Conservation (phyloP, 2,888 invertebrate species). For the Argyra leucocephala region DNA sequence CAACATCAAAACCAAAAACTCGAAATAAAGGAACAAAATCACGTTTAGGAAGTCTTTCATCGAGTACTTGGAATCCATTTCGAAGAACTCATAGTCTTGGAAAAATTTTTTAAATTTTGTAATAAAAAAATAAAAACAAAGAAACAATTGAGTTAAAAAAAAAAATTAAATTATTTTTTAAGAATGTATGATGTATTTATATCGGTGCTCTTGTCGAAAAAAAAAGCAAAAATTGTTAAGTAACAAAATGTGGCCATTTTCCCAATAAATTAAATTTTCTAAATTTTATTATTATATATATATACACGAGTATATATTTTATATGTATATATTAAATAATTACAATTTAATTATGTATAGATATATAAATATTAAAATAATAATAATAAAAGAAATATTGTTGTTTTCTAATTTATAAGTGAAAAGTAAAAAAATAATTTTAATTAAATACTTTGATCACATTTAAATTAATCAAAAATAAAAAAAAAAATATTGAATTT, state of each 20-base stretch:
- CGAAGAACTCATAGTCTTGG: conserved; percentile 42
- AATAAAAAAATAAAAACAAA: too few species aligned
- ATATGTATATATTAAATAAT: not conserved
- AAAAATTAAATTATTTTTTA: too few species aligned
- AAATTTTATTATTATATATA: not conserved
- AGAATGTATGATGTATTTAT: too few species aligned
- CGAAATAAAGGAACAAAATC: conserved; percentile 37
- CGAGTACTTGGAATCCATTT: conserved; percentile 43
- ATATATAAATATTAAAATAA: not conserved
- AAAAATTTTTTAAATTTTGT: conserved; percentile 36
- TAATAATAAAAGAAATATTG: not conserved
- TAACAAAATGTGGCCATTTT: conserved; percentile 1
- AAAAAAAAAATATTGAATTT: too few species aligned
- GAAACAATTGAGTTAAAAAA: too few species aligned
- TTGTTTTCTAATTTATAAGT: conserved; percentile 4
- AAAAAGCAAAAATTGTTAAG: not conserved
- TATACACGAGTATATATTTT: not conserved
- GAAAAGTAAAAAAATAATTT: not conserved
- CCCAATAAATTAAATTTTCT: not conserved
- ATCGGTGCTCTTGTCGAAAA: not conserved
- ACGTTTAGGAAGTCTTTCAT: conserved; percentile 40
- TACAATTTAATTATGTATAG: not conserved
- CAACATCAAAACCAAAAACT: conserved; percentile 37
- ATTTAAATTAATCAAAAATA: too few species aligned
- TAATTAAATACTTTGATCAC: not conserved